phyloP scores from a whole-genome alignment of 2,797 vertebrate genomes.

The Silurus lanzhouensis region DNA sequence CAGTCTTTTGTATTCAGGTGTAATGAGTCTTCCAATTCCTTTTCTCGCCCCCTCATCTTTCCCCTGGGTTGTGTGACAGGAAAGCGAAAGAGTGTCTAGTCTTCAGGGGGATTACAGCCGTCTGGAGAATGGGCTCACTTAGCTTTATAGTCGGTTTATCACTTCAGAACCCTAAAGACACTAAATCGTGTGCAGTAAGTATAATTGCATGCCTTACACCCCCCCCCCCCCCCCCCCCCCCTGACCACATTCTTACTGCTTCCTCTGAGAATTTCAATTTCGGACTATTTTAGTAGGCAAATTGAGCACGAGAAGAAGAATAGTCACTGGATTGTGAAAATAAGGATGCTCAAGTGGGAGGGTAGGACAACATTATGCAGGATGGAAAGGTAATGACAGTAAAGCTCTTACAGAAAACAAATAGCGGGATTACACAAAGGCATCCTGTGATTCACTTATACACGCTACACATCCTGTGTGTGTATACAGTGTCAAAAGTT shows the following conservation, averaged over 20 bases:
- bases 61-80: constrained; percentile 53
- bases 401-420: neutral
- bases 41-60: constrained; percentile 39
- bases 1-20: constrained; percentile 56
- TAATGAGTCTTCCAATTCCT: constrained; percentile 49
- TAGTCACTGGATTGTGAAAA: neutral
- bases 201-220: neutral
- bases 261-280: constrained; percentile 41
- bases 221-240: neutral
- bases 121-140: constrained; percentile 41
- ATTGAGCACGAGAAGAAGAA: neutral
- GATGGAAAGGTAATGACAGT: neutral
- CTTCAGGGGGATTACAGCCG: constrained; percentile 45
- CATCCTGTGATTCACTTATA: neutral
- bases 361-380: neutral
- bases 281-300: constrained; percentile 28
- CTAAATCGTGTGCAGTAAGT: neutral
- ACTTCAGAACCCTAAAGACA: constrained; percentile 10
- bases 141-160: constrained; percentile 33
- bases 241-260: neutral
- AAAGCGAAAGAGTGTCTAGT: constrained; percentile 56
- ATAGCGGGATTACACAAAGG: neutral
- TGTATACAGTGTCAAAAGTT: too few species aligned
- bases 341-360: neutral
- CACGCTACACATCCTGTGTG: neutral